Percentiles rank a stretch among this genome's conserved stretches.
phyloP scores from a whole-genome alignment of 2,113 vertebrate genomes.

The Fulmarus glacialis region DNA sequence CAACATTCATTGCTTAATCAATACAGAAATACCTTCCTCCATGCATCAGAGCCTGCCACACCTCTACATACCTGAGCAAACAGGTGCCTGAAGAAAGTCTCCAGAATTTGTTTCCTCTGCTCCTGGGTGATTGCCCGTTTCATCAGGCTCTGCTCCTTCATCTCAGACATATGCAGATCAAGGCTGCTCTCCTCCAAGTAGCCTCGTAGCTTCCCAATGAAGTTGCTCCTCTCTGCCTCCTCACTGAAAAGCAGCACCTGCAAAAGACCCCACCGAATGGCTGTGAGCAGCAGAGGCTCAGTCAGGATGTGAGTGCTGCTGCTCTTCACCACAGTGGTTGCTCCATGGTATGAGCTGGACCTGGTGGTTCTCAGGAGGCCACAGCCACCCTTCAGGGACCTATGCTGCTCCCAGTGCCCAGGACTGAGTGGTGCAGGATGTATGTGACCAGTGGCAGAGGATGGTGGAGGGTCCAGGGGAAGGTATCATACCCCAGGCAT shows the following conservation, averaged over 20 bases:
- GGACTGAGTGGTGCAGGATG: neutral
- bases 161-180: conserved; percentile 70
- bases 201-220: conserved; percentile 71
- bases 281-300: neutral
- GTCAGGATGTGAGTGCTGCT: accelerated
- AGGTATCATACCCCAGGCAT: neutral
- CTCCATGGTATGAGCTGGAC: neutral
- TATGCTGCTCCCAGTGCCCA: neutral
- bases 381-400: neutral
- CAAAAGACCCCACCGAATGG: neutral
- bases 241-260: conserved; percentile 90
- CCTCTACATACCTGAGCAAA: conserved; percentile 86
- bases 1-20: neutral
- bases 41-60: neutral
- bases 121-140: conserved; percentile 86
- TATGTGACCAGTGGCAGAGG: neutral
- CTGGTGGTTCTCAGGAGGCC: neutral
- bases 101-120: conserved; percentile 88
- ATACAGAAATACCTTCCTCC: neutral
- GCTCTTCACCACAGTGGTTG: neutral
- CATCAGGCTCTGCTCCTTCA: conserved; percentile 82
- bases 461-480: neutral
- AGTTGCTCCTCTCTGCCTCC: conserved; percentile 77
- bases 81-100: conserved; percentile 92
- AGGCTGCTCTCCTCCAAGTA: conserved; percentile 44